These are phyloP conservation scores for Crypturellus undulatus DNA, from an alignment of 2,113 vertebrate genomes.

Conservation along the genomic window DNA sequence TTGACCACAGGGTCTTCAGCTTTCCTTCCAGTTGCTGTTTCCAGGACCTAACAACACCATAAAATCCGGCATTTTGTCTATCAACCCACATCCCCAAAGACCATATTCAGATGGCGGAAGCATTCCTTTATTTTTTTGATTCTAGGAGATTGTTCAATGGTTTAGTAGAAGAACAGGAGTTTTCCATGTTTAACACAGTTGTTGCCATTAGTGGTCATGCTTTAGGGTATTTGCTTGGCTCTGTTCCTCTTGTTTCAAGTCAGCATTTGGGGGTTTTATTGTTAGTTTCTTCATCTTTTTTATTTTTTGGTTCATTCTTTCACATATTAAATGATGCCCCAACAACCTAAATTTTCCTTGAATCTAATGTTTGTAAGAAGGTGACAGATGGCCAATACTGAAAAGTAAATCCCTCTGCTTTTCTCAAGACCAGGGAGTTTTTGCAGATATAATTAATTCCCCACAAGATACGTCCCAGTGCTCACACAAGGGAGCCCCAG, in stretches of 20 bases:
- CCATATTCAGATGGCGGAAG: background rate
- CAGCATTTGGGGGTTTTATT: conserved; percentile 8
- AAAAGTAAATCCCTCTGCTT: background rate
- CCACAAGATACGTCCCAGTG: background rate
- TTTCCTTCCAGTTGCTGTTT: background rate
- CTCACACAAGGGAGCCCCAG: conserved; percentile 19
- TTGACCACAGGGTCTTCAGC: too few species aligned
- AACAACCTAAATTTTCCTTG: background rate
- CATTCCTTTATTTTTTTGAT: background rate
- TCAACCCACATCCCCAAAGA: background rate
- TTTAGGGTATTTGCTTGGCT: conserved; percentile 2
- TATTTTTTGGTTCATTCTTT: background rate
- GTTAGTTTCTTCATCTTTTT: background rate
- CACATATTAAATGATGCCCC: background rate
- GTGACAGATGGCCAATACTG: background rate
- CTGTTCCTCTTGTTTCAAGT: conserved; percentile 8
- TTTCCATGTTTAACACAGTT: background rate
- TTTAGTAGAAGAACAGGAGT: background rate
- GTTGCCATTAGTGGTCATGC: background rate
- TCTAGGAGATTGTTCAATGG: background rate
- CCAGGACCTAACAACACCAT: background rate
- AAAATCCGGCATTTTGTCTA: background rate
- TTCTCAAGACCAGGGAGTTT: conserved; percentile 4
- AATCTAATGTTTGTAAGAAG: background rate
- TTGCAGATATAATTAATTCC: background rate